Conservation (phyloP, 2,113 vertebrate genomes). For the Eudyptes chrysolophus region DNA sequence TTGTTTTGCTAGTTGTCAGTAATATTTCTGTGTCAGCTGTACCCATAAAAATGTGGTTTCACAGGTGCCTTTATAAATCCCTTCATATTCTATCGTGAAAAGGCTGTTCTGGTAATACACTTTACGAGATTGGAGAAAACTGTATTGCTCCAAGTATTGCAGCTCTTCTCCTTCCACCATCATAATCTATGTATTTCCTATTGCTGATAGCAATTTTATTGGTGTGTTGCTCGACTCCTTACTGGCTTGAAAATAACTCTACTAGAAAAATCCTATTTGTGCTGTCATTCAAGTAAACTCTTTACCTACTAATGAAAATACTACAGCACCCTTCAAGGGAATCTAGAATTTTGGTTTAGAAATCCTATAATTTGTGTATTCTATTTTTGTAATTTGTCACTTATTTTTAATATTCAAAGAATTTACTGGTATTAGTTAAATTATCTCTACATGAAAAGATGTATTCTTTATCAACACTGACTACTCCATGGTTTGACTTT, state of each 20-base stretch:
- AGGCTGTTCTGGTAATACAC: rapidly evolving
- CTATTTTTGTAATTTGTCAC: background rate
- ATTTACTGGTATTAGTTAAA: background rate
- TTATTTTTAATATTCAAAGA: background rate
- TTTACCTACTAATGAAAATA: background rate
- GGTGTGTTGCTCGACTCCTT: rapidly evolving
- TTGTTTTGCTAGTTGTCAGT: background rate
- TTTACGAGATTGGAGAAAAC: background rate
- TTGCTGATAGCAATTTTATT: background rate
- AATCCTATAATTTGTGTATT: background rate
- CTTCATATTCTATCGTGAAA: background rate
- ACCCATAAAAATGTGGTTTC: background rate
- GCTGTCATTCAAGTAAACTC: background rate
- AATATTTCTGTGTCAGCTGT: rapidly evolving
- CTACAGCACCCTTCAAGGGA: background rate
- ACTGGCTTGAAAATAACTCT: background rate
- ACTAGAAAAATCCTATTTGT: background rate
- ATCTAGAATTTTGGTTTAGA: background rate
- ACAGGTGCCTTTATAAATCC: background rate
- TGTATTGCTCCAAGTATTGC: background rate
- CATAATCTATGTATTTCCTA: background rate
- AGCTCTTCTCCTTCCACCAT: background rate
- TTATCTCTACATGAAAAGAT: background rate
- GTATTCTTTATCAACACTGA: background rate
- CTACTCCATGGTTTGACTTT: background rate